These are phyloP conservation scores for Porites rus DNA, from an alignment of 92 coral and sea anemone species.

Conservation along the genomic window DNA sequence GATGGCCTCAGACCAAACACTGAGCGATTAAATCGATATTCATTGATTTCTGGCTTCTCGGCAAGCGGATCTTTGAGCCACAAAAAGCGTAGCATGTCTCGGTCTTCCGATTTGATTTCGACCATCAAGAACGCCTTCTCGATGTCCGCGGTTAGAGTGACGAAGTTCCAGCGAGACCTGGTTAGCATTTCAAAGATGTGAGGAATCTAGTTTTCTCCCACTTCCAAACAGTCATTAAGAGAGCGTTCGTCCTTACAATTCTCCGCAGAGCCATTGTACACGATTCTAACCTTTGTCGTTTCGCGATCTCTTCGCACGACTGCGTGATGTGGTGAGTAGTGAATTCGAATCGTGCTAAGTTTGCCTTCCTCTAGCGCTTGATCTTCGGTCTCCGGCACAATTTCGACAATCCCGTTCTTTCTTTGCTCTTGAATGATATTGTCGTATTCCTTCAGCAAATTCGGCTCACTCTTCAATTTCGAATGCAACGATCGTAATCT, in stretches of 20 bases:
- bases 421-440: background rate
- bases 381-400: background rate
- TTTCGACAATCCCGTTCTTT: background rate
- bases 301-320: background rate
- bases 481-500: constrained; percentile 47
- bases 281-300: too few relatives aligned
- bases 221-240: constrained; percentile 11
- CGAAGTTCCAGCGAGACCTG: background rate
- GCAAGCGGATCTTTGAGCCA: background rate
- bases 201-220: constrained; percentile 15
- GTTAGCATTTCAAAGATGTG: background rate
- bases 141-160: constrained; percentile 31
- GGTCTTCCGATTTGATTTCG: constrained; percentile 12
- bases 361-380: background rate
- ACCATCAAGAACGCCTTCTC: constrained; percentile 34
- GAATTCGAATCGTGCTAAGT: background rate
- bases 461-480: constrained; percentile 34
- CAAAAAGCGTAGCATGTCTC: constrained; percentile 34
- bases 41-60: background rate
- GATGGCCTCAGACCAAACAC: background rate
- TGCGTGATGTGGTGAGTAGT: constrained; percentile 46
- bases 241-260: background rate
- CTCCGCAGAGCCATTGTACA: too few relatives aligned
- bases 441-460: constrained; percentile 45
- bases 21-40: background rate